Base-by-base conservation (phyloP, 2,797 vertebrate species). In the Calcarius lapponicus region DNA sequence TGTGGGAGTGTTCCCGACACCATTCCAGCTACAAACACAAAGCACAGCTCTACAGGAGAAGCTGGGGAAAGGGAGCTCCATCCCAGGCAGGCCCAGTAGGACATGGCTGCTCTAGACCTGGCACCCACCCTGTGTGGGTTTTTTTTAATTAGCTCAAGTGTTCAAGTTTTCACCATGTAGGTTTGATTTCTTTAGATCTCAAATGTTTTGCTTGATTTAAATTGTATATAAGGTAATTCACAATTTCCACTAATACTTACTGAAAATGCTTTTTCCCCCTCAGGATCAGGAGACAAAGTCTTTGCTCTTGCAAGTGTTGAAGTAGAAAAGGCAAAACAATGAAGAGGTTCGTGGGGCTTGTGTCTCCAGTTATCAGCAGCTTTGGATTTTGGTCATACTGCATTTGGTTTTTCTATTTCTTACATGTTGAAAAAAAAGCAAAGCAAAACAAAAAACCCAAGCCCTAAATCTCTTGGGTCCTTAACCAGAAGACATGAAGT, bases 261-360 rank as follows among this genome's bases (percentile, higher is more conserved):
- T 74, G 65, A 57, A 93, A 92, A 45, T 91, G 28, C 71, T 73
- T 95, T 86, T 95, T 71, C 29, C 61, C 66, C 78, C 82, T 97
- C 94, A 99, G 99, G 99, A 40, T 99, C 99, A 17, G 99, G 99
- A 97, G 99, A 99, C 97, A 99, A 99, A 97, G 99, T 99, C 86
- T 97, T 99, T 97, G 99, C 99, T 95, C 98, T 99, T 95, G 99
- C 99, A 45, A 99, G 98, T 97, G 98, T 98, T 93, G 99, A 99
- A 89, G 99, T 99, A 93, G 98, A 97, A 93, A 99, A 99, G 96
- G 98, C 98, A 51, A 98, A 99, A 61, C 98, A 98, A 28, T 99
- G 98, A 98, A 91, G 82, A 76, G 57, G 62, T 94, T 88, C 7
- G 2, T 88, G 66, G 67, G 64, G 64, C 51, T 83, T 36, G 45